Base-by-base conservation (phyloP, 2,888 invertebrate genomes). In the Mimachlamys varia region DNA sequence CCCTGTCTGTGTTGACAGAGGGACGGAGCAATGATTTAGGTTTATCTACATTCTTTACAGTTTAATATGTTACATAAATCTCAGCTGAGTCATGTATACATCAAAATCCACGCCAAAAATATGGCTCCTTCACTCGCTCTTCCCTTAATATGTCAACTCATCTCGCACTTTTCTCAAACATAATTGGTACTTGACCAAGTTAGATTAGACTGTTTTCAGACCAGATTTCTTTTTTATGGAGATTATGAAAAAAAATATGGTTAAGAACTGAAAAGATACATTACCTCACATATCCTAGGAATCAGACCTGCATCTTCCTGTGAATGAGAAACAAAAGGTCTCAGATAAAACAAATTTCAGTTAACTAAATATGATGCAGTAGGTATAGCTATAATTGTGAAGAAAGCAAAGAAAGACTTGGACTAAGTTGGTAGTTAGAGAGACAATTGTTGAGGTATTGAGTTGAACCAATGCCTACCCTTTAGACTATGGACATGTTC, bases 231-330 rank as follows among this genome's bases (percentile, higher is more conserved):
- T 44, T 89, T 27, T 22, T n/a, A 50, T 53, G n/a, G 22, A 17
- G 17, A 17, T 53, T 10, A 17, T 53, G 12, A 27, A 37, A 17
- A 58, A 58, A 22, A 37, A n/a, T n/a, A n/a, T n/a, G n/a, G 19
- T 22, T 44, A 33, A 90, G 76, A 49, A 62, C 27, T 7, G 27
- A 88, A 44, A 62, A 58, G 44, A 76, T 90, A 38, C 38, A 94
- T 92, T 93, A 96, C 96, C 94, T 96, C 95, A 94, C 97, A 97
- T n/a, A 97, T 95, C 93, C 97, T 95, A 53, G 97, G 97, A 90
- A 96, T 97, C 22, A 97, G 93, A 10, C 97, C 97, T 53, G 96
- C 94, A 89, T 97, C 96, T 50, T 95, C 95, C 97, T 97, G 95
- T 50, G 94, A 94, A 88, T 89, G 53, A 91, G 92, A 87, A 92